Conservation (phyloP, 2,888 invertebrate species). For the Gryllus longicercus region DNA sequence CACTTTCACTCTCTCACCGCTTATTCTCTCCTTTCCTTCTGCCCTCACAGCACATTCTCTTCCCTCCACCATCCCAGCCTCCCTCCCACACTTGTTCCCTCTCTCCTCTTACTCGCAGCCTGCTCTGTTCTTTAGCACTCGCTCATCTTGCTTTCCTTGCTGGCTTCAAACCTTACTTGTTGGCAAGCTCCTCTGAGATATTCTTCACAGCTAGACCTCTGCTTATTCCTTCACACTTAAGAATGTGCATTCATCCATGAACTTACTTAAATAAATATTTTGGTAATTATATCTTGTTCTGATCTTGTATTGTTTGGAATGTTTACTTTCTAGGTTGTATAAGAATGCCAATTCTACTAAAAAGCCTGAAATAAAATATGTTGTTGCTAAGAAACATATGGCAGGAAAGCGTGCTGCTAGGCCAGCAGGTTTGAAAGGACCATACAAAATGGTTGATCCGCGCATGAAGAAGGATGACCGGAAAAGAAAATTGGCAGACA, state of each 20-base stretch:
- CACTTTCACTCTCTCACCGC: too few species aligned
- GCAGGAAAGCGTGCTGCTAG: slow-evolving; percentile 71
- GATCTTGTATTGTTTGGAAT: too few species aligned
- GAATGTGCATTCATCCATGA: not conserved
- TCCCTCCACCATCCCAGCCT: too few species aligned
- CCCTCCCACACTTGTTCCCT: too few species aligned
- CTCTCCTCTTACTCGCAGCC: too few species aligned
- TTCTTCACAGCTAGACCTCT: too few species aligned
- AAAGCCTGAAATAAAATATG: slow-evolving; percentile 87
- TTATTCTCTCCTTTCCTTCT: too few species aligned
- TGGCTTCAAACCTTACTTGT: too few species aligned
- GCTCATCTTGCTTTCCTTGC: too few species aligned
- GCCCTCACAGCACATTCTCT: too few species aligned
- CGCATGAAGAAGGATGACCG: slow-evolving; percentile 86
- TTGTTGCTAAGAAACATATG: slow-evolving; percentile 86
- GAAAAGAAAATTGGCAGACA: slow-evolving; percentile 24
- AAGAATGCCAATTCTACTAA: slow-evolving; percentile 82
- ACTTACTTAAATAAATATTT: not conserved
- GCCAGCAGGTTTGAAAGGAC: slow-evolving; percentile 86
- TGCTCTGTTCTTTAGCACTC: too few species aligned
- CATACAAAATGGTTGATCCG: slow-evolving; percentile 91
- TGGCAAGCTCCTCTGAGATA: too few species aligned
- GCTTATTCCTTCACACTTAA: not conserved
- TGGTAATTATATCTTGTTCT: not conserved
- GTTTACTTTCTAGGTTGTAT: slow-evolving; percentile 57